Evolutionary conservation across 2,797 vertebrate genomes (phyloP).

Genomic region (Platyrinchus mystaceus): DNA sequence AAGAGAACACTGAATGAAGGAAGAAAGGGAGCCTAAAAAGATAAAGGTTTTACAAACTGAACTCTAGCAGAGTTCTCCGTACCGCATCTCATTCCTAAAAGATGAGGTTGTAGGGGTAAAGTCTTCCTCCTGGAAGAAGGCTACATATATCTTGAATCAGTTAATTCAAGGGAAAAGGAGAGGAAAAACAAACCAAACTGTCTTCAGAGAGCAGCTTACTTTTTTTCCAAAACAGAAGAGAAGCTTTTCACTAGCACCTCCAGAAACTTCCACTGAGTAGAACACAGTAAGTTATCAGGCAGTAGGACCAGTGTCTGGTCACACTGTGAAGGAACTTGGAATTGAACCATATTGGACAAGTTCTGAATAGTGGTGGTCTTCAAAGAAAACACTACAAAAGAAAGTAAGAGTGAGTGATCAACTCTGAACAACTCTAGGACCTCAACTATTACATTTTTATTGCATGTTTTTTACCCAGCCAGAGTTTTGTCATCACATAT

Average conservation of each 20-base stretch:
- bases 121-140: neutral
- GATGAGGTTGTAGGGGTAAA: neutral
- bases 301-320: neutral
- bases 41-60: neutral
- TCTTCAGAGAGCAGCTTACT: neutral
- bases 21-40: neutral
- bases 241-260: neutral
- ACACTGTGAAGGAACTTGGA: neutral
- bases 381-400: neutral
- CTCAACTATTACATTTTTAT: neutral
- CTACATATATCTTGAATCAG: neutral
- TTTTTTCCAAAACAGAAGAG: neutral
- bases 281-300: neutral
- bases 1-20: neutral
- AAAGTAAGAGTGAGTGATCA: neutral
- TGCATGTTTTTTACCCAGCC: neutral
- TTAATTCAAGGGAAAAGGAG: neutral
- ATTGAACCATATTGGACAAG: neutral
- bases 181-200: neutral
- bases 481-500: neutral
- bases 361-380: neutral
- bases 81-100: neutral
- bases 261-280: neutral
- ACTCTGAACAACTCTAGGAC: neutral
- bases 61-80: neutral